Percentiles rank a stretch among this genome's conserved stretches.
These are phyloP conservation scores for Cosmopolites sordidus DNA, from an alignment of 2,888 invertebrate genomes.

Conservation along the genomic window DNA sequence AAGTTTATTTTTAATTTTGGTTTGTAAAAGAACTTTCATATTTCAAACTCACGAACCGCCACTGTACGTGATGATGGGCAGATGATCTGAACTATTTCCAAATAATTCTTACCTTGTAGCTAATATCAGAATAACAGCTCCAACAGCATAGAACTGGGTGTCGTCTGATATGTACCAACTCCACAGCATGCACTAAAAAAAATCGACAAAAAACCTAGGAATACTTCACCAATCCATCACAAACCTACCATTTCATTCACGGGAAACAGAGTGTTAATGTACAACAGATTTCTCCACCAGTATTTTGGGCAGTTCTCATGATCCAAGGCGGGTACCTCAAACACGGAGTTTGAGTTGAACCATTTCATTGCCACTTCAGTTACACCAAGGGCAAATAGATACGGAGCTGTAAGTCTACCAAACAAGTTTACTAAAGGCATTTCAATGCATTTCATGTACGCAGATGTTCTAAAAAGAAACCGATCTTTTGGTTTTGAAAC, in stretches of 20 bases:
- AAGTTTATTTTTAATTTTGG: too few species aligned
- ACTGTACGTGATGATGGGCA: too few species aligned
- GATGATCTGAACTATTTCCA: too few species aligned
- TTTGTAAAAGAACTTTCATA: too few species aligned
- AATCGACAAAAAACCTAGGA: conserved; percentile 4
- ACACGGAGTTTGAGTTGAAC: conserved; percentile 75
- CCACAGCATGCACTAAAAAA: conserved; percentile 80
- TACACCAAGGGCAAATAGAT: conserved; percentile 76
- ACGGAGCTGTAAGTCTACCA: conserved; percentile 74
- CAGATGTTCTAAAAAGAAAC: too few species aligned
- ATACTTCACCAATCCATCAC: not conserved
- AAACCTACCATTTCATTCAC: conserved; percentile 73
- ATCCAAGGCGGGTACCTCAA: conserved; percentile 78
- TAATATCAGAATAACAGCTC: conserved; percentile 74
- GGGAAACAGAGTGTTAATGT: conserved; percentile 81
- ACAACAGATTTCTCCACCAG: conserved; percentile 85
- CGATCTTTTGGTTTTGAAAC: too few species aligned
- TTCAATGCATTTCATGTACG: too few species aligned
- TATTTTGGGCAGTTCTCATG: conserved; percentile 77
- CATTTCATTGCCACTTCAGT: conserved; percentile 85
- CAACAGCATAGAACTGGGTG: conserved; percentile 81
- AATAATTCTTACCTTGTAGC: conserved; percentile 56
- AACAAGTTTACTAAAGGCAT: too few species aligned
- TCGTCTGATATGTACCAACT: conserved; percentile 88
- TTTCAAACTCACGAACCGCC: too few species aligned